Conservation (phyloP, 2,113 vertebrate genomes). For the Pseudopodoces humilis region DNA sequence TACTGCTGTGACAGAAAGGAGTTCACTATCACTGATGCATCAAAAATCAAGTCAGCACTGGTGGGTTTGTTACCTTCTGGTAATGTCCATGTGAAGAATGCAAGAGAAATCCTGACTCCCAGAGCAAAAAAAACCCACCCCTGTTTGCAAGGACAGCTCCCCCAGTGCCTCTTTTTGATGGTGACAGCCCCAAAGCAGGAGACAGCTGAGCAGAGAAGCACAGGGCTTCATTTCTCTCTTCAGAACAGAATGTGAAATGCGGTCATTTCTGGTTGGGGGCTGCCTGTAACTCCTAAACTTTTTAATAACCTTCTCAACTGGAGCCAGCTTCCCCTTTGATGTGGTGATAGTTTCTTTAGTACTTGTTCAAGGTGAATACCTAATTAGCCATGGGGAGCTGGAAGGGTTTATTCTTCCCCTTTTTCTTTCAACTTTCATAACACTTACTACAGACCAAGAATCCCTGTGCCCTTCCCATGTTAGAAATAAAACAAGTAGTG, state of each 20-base stretch:
- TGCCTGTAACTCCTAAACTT: background rate
- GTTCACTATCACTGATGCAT: fast-evolving
- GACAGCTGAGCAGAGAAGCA: background rate
- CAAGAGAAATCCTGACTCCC: background rate
- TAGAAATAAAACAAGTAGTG: background rate
- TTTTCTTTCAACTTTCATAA: background rate
- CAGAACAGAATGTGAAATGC: background rate
- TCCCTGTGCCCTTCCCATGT: fast-evolving
- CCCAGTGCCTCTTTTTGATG: background rate
- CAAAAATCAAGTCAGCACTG: background rate
- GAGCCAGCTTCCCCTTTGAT: slow-evolving; percentile 38
- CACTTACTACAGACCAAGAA: background rate
- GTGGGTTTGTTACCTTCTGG: background rate
- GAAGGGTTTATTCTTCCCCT: background rate
- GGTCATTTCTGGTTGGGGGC: background rate
- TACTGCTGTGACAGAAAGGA: background rate
- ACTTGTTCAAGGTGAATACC: background rate
- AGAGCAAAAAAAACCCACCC: background rate
- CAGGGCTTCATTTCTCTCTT: background rate
- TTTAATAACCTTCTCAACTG: slow-evolving; percentile 19
- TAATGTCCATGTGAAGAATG: background rate
- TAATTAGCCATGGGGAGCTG: slow-evolving; percentile 20
- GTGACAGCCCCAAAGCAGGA: background rate
- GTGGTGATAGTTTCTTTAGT: slow-evolving; percentile 14
- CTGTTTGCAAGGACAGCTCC: background rate